phyloP scores from a whole-genome alignment of 2,797 vertebrate genomes.

The Macroramphosus scolopax region DNA sequence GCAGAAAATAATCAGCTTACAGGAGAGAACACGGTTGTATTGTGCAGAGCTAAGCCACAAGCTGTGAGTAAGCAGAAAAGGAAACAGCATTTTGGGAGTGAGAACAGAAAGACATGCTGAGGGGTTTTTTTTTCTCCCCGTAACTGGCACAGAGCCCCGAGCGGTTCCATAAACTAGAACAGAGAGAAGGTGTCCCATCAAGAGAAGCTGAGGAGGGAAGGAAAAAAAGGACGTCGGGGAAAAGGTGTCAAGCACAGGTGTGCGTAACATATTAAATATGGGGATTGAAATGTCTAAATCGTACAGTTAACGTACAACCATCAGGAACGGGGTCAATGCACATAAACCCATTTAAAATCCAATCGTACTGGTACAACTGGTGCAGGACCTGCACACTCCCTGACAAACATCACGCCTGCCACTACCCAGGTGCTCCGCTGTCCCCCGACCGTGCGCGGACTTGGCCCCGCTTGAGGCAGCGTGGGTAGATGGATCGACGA shows the following conservation, averaged over 20 bases:
- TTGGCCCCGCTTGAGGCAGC: slow-evolving; percentile 25
- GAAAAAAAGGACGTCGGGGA: background rate
- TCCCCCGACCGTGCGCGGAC: slow-evolving; percentile 24
- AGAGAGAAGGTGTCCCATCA: slow-evolving; percentile 4
- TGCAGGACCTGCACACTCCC: background rate
- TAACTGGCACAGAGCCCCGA: slow-evolving; percentile 42
- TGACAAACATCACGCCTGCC: slow-evolving; percentile 4
- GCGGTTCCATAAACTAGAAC: slow-evolving; percentile 35
- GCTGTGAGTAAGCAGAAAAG: slow-evolving; percentile 41
- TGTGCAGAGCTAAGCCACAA: slow-evolving; percentile 29
- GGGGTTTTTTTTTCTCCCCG: slow-evolving; percentile 37
- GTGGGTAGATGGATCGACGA: slow-evolving; percentile 35
- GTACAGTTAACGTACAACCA: background rate
- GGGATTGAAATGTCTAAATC: background rate
- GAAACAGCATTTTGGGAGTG: slow-evolving; percentile 11
- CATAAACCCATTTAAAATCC: background rate
- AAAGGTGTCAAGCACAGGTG: background rate
- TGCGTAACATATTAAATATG: slow-evolving; percentile 2
- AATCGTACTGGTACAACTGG: background rate
- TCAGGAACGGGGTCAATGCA: background rate
- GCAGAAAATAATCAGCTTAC: slow-evolving; percentile 45
- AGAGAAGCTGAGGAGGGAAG: background rate
- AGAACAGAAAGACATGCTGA: slow-evolving; percentile 19
- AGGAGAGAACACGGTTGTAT: slow-evolving; percentile 36
- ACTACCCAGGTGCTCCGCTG: slow-evolving; percentile 31